Base-by-base conservation (phyloP, 2,113 vertebrate species). In the Nothoprocta perdicaria region DNA sequence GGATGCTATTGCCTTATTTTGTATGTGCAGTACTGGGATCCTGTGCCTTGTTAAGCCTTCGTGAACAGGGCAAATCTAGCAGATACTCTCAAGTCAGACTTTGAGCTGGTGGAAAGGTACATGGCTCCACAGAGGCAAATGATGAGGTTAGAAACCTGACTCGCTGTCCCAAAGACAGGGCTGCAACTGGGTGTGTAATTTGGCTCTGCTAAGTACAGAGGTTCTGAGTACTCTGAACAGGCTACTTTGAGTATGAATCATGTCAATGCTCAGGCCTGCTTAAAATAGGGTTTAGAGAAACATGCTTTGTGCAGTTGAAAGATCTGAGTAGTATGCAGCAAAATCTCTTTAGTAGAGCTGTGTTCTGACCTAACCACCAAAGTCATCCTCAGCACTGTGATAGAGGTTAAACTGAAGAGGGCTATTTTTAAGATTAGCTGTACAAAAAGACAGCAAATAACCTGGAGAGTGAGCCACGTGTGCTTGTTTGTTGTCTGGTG, bases 361-460 rank as follows among this genome's bases (percentile, higher is more conserved):
- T 3, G 4, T 17, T 38, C 57, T 66, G 58, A 35, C 16, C 21
- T 14, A 27, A 29, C 46, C 69, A 29, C 38, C 19, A 29, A 8
- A 6, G 12, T 6, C 9, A 4, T 9, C 35, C 10, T 0, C 14
- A 29, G 26, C 27, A 16, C 26, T 80, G 46, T 10, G 48, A 22
- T 35, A n/a, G 14, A 68, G 52, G 29, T 6, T 57, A 11, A n/a
- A 29, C 15, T 23, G 29, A 45, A 41, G 46, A 58, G 63, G 26
- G 33, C 57, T 22, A 31, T 0, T 63, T 87, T 69, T 43, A 43
- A 21, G 29, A 55, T 33, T 19, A 17, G 8, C 73, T 69, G 24
- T 33, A 29, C 50, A 46, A 16, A 53, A 18, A 63, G 65, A 22
- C 35, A 38, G 46, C 14, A 66, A 66, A 55, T 66, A 58, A n/a